Base-by-base conservation (phyloP, 2,113 vertebrate species). In the Erythrocebus patas region DNA sequence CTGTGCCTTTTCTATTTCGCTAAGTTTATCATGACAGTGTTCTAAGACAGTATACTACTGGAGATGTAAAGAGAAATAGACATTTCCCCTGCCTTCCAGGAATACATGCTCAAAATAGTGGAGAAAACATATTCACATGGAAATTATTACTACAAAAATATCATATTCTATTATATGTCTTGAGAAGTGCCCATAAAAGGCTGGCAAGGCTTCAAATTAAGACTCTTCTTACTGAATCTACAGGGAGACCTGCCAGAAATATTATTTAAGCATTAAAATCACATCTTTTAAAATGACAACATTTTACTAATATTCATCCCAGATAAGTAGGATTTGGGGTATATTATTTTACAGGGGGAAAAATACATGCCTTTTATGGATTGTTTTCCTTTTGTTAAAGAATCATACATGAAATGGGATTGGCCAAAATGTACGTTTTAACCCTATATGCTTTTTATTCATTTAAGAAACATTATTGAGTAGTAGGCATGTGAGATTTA, bases 351-450 rank as follows among this genome's bases (percentile, higher is more conserved):
- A 52, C 8, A 89, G 13, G 8, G 16, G 30, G 45, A 70, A 68
- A 57, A 61, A 5, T 38, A 32, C 25, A 75, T 38, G 11, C 20
- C 5, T 76, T 70, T 43, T 59, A 25, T 80, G 52, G 3, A 16
- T 72, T 64, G 43, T 90, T 96, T 96, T 79, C 40, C 57, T 96
- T 95, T 96, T 43, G 35, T 90, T 68, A 68, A 93, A 96, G 86
- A 78, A 55, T 35, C 52, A 25, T 52, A 32, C 87, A 89, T 73
- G 66, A 93, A 96, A 83, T 92, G 16, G n/a, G 86, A 64, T 90
- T 68, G 40, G 6, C 43, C 66, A 61, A 81, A 82, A 32, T 84
- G 50, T 25, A 17, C 43, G 55, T 55, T 95, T 93, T 73, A 32
- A 57, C 27, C 6, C 40, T 91, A n/a, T 25, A 30, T 59, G 82